These are phyloP conservation scores for Thoracochromis brauschi DNA, from an alignment of 2,113 vertebrate genomes.

Conservation along the genomic window DNA sequence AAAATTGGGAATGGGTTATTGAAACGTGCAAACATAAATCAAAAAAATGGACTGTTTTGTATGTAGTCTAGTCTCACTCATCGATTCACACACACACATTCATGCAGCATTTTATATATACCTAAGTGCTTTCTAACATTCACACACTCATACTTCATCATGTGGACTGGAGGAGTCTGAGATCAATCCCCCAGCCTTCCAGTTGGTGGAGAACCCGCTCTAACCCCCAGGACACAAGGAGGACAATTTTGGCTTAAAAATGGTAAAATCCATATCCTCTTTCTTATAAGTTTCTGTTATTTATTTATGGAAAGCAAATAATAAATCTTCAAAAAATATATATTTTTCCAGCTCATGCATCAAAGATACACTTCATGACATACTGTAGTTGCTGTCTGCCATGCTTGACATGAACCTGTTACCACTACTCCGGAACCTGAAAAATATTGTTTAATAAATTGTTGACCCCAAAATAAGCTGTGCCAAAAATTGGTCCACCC, in stretches of 20 bases:
- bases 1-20: background rate
- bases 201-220: background rate
- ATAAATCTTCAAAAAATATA: background rate
- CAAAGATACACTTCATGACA: background rate
- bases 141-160: background rate
- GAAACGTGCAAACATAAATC: background rate
- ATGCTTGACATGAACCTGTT: background rate
- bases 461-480: background rate
- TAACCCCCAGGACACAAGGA: background rate
- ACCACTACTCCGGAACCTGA: background rate
- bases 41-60: background rate
- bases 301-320: background rate
- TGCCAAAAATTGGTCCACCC: background rate
- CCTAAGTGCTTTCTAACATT: background rate
- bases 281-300: background rate
- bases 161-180: rapidly evolving
- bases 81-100: background rate
- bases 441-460: background rate
- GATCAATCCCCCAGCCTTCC: background rate
- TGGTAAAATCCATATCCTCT: background rate
- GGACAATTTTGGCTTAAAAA: background rate
- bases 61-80: background rate
- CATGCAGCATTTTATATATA: background rate
- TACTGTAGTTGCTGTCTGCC: background rate
- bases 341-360: background rate